Conservation (phyloP, 2,113 vertebrate species). For the human region GRCh38 chr13:97880001-97880500, state of each 20-base stretch:
- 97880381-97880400: not conserved
- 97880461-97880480: not conserved
- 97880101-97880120: not conserved
- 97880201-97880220: not conserved
- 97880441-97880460: not conserved
- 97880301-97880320: not conserved
- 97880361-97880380: not conserved
- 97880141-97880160: not conserved
- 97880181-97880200: not conserved
- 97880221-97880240: not conserved
- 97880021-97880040: not conserved
- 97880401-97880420: not conserved
- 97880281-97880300: not conserved
- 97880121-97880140: not conserved
- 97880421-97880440: not conserved
- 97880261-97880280: not conserved
- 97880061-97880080: not conserved
- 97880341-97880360: not conserved
- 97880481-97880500: not conserved
- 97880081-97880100: not conserved
- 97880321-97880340: not conserved
- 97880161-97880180: slow-evolving; percentile 2
- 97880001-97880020: not conserved
- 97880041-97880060: not conserved
- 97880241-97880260: not conserved